A percentile compares a stretch with the other conserved stretches of the same genome.
phyloP scores from a whole-genome alignment of 2,113 vertebrate genomes.

The Syngnathoides biaculeatus region DNA sequence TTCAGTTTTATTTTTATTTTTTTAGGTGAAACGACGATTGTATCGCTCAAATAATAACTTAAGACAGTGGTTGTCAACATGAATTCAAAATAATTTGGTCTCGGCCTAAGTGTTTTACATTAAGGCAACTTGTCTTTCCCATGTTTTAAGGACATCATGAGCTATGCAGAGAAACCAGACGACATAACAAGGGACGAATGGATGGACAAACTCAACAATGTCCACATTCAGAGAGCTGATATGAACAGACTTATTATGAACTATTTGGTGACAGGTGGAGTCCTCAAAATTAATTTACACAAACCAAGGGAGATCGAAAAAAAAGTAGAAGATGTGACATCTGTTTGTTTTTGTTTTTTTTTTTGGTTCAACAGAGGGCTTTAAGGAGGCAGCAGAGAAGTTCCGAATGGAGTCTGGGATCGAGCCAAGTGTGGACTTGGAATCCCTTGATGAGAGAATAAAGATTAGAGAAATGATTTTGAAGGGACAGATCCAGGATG shows the following conservation, averaged over 20 bases:
- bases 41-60: neutral
- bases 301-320: neutral
- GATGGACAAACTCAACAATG: conserved; percentile 98
- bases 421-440: conserved; percentile 92
- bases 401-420: conserved; percentile 98
- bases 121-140: neutral
- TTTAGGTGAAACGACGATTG: neutral
- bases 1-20: neutral
- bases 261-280: conserved; percentile 90
- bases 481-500: conserved; percentile 96
- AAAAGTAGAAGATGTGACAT: neutral
- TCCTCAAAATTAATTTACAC: neutral
- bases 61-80: neutral
- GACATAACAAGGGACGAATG: conserved; percentile 97
- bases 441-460: conserved; percentile 94
- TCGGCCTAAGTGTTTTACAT: neutral
- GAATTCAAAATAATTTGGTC: neutral
- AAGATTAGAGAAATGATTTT: conserved; percentile 97
- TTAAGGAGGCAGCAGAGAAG: conserved; percentile 97
- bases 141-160: conserved; percentile 75
- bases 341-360: neutral
- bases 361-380: conserved; percentile 81
- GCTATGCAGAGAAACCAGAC: conserved; percentile 95
- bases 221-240: conserved; percentile 96
- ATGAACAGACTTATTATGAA: conserved; percentile 99